phyloP scores from a whole-genome alignment of 2,888 invertebrate genomes.

The Acleris cristana region DNA sequence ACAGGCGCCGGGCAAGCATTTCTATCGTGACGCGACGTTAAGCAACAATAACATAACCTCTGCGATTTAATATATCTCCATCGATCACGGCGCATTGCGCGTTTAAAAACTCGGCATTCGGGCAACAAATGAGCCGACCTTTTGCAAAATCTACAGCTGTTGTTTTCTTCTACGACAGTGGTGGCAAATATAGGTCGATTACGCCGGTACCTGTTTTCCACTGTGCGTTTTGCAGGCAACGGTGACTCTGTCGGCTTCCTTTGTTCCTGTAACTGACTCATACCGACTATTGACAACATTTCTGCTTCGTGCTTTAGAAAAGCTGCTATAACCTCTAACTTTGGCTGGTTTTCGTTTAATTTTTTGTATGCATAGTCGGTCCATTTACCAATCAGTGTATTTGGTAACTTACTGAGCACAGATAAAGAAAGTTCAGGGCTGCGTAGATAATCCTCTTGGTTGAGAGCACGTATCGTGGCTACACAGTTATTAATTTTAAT shows the following conservation, averaged over 20 bases:
- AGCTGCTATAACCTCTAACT: slow-evolving; percentile 37
- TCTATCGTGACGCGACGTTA: slow-evolving; percentile 8
- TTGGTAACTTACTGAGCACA: slow-evolving; percentile 30
- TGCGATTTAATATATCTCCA: slow-evolving; percentile 36
- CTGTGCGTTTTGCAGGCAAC: neutral
- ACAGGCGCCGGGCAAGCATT: neutral
- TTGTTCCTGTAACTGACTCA: neutral
- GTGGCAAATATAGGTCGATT: slow-evolving; percentile 12
- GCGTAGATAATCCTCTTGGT: slow-evolving; percentile 25
- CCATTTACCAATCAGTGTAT: slow-evolving; percentile 36
- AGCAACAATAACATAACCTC: slow-evolving; percentile 29
- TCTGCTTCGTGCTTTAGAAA: slow-evolving; percentile 37
- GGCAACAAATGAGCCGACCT: slow-evolving; percentile 19
- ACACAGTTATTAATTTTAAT: slow-evolving; percentile 31
- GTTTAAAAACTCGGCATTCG: slow-evolving; percentile 38
- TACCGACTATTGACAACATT: slow-evolving; percentile 25
- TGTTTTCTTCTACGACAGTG: neutral
- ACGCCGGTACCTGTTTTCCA: slow-evolving; percentile 10
- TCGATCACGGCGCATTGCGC: slow-evolving; percentile 38
- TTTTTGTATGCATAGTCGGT: slow-evolving; percentile 38
- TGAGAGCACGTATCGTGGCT: slow-evolving; percentile 32
- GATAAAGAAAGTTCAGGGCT: slow-evolving; percentile 25
- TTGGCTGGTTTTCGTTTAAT: slow-evolving; percentile 20
- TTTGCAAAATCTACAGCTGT: slow-evolving; percentile 25
- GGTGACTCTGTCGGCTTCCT: neutral